Percentiles rank a stretch among this genome's conserved stretches.
Evolutionary conservation across 2,113 vertebrate genomes (phyloP).

Genomic region (Odocoileus hemionus): DNA sequence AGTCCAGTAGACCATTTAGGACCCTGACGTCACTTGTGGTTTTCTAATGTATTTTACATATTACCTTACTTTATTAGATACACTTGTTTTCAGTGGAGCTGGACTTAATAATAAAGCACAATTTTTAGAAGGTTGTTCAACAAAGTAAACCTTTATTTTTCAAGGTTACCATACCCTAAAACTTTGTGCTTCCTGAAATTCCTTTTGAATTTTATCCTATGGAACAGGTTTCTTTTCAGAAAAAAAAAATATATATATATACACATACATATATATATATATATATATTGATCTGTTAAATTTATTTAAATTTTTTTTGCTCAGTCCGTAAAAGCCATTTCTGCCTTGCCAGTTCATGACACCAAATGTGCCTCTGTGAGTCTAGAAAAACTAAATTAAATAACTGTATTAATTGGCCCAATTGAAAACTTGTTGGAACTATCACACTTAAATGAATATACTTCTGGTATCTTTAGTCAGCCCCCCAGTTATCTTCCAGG

Average conservation of each 20-base stretch:
- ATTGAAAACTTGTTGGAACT: background rate
- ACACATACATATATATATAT: background rate
- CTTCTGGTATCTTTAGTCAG: background rate
- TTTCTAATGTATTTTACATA: background rate
- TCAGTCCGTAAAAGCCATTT: background rate
- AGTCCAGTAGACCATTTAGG: background rate
- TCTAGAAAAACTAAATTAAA: background rate
- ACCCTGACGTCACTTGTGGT: background rate
- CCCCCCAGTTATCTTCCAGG: background rate
- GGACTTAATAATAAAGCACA: background rate
- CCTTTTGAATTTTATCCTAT: background rate
- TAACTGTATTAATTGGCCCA: background rate
- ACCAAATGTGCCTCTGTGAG: background rate
- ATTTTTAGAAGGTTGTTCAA: background rate
- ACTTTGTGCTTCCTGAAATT: background rate
- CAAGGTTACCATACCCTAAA: background rate
- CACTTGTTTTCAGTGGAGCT: background rate
- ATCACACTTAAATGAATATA: background rate
- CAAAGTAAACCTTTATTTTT: constrained; percentile 26
- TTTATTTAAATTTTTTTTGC: background rate
- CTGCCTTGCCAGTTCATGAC: background rate
- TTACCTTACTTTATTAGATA: background rate
- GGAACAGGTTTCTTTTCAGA: background rate
- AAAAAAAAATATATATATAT: background rate
- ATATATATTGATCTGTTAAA: background rate